Evolutionary conservation across 2,797 vertebrate species (phyloP).

Genomic region (Argyrosomus regius): DNA sequence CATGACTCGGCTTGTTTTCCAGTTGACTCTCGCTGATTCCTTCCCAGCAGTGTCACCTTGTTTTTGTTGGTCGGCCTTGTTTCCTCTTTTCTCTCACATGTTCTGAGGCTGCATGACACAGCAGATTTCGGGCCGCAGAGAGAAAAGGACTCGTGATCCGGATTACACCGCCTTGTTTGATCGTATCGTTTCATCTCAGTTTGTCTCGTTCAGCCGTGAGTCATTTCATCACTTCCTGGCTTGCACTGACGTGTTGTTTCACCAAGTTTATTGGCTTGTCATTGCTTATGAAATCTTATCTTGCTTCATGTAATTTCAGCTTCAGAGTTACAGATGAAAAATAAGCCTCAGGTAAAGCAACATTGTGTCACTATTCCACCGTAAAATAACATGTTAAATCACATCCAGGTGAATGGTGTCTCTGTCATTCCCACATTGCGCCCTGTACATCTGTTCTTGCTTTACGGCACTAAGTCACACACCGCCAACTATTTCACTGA

Average conservation of each 20-base stretch:
- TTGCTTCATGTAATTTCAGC: neutral
- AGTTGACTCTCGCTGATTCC: neutral
- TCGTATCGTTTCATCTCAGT: neutral
- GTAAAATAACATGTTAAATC: too few relatives aligned
- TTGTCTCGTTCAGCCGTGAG: neutral
- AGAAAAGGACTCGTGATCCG: neutral
- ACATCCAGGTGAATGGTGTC: too few relatives aligned
- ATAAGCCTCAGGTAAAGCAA: too few relatives aligned
- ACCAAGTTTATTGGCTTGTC: neutral
- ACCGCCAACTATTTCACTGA: too few relatives aligned
- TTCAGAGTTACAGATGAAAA: too few relatives aligned
- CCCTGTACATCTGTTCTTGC: too few relatives aligned
- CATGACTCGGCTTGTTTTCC: conserved; percentile 14
- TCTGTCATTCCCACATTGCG: too few relatives aligned
- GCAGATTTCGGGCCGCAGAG: neutral
- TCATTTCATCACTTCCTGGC: neutral
- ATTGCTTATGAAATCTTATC: neutral
- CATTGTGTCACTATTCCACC: too few relatives aligned
- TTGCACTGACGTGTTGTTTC: neutral
- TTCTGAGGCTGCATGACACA: conserved; percentile 7
- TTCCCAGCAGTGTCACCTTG: neutral
- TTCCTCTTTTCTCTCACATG: neutral
- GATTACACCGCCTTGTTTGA: neutral
- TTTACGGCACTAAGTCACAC: too few relatives aligned
- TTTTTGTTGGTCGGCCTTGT: neutral